Percentiles rank a stretch among this genome's conserved stretches.
These are phyloP conservation scores for Caenorhabditis sp. DNA, from an alignment of 2,888 invertebrate species.

Conservation along the genomic window DNA sequence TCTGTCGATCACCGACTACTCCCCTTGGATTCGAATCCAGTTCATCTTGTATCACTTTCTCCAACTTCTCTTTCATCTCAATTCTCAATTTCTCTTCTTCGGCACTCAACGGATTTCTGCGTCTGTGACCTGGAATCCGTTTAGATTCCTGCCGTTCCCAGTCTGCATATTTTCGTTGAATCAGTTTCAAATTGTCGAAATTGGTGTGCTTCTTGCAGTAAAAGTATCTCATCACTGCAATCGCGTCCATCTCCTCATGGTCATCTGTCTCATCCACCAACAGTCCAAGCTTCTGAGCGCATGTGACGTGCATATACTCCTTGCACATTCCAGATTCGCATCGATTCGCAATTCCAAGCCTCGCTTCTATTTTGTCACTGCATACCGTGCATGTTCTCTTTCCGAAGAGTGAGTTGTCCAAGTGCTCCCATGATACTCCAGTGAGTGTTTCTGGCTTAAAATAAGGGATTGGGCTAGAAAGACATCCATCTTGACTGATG, in stretches of 20 bases:
- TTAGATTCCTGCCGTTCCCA: conserved; percentile 29
- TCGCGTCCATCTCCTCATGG: conserved; percentile 29
- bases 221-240: conserved; percentile 69
- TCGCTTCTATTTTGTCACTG: conserved; percentile 90
- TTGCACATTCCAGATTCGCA: conserved; percentile 99
- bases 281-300: conserved; percentile 84
- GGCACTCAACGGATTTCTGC: conserved; percentile 49
- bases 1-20: conserved; percentile 11
- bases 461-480: too few species aligned
- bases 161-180: conserved; percentile 11
- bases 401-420: conserved; percentile 98
- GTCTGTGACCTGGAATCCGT: conserved; percentile 29
- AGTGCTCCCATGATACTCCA: conserved; percentile 94
- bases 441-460: conserved; percentile 85
- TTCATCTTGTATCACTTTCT: conserved; percentile 1
- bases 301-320: conserved; percentile 97
- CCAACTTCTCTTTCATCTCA: conserved; percentile 25
- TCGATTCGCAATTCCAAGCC: conserved; percentile 95
- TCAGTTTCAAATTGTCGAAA: conserved; percentile 30
- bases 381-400: conserved; percentile 94
- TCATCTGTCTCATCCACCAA: conserved; percentile 74
- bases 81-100: conserved; percentile 67
- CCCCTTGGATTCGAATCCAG: not conserved
- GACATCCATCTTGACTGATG: too few species aligned
- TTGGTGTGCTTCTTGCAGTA: conserved; percentile 75